Evolutionary conservation across 2,113 vertebrate genomes (phyloP), one percentile per base, ranked within the genome.

Genomic region (Pseudorectes ferrugineus): DNA sequence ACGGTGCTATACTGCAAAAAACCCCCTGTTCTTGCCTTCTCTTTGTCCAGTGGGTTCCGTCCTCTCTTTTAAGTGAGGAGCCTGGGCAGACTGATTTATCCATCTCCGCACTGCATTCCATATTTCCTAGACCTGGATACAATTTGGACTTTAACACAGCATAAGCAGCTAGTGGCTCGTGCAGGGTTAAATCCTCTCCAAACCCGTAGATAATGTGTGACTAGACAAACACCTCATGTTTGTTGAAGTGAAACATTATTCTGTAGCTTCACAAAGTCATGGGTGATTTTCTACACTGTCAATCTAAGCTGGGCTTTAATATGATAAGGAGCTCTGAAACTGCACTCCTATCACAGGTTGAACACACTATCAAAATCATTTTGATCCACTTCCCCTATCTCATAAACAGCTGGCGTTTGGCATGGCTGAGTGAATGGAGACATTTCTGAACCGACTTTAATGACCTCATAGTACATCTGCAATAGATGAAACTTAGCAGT

Each of bases 381-480:
- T 95, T 95, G 74, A 93, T 96, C 81, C 92, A 91, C 71, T 91
- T 95, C 38, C 86, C 61, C 66, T 79, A 35, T 82, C 63, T 93
- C 81, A 88, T 78, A 95, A 96, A 93, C 94, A 94, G 85, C 89
- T 95, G 95, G 88, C 66, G 82, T 96, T 96, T 93, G 89, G 81
- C 92, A 94, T 89, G 89, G 92, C 78, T 94, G 95, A 92, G 78
- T 66, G 78, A 58, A 93, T 85, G 85, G 84, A 94, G 89, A 79
- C 89, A 82, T 93, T 95, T 89, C 46, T 82, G 91, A 89, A 62
- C 78, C 70, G 71, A 91, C 74, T 92, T 87, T 85, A 93, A 95
- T 89, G 89, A 95, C 92, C 91, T 89, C 17, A 0, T 72, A 88
- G 81, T 76, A 88, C 85, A 62, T 89, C 79, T 89, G 94, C 77